A percentile compares a stretch with the other conserved stretches of the same genome.
phyloP scores from a whole-genome alignment of 2,888 invertebrate species.

The Dryadula phaetusa region DNA sequence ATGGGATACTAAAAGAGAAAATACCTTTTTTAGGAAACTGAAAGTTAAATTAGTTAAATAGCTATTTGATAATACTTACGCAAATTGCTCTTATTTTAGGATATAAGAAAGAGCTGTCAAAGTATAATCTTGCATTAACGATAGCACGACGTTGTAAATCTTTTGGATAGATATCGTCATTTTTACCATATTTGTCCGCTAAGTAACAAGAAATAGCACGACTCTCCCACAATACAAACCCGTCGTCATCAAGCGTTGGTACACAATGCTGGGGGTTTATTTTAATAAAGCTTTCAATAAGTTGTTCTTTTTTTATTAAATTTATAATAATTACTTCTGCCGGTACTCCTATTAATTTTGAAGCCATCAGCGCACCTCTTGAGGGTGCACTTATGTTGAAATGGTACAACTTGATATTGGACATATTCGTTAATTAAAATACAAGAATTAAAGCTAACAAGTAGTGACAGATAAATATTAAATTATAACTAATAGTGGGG shows the following conservation, averaged over 20 bases:
- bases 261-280: slow-evolving; percentile 88
- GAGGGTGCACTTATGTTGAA: slow-evolving; percentile 86
- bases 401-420: slow-evolving; percentile 80
- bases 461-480: neutral
- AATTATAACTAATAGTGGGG: neutral
- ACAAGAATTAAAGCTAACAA: neutral
- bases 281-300: slow-evolving; percentile 82
- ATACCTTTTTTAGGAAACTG: neutral
- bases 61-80: slow-evolving; percentile 67
- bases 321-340: slow-evolving; percentile 78
- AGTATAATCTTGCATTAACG: slow-evolving; percentile 86
- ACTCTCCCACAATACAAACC: slow-evolving; percentile 87
- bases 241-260: slow-evolving; percentile 88
- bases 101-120: slow-evolving; percentile 86
- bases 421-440: slow-evolving; percentile 14
- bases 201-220: slow-evolving; percentile 87
- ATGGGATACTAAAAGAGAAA: slow-evolving; percentile 83
- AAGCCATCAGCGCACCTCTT: slow-evolving; percentile 84
- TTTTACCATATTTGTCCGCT: slow-evolving; percentile 85
- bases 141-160: slow-evolving; percentile 83
- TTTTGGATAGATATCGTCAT: slow-evolving; percentile 85
- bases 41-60: neutral
- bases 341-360: slow-evolving; percentile 83
- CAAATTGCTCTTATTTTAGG: slow-evolving; percentile 86
- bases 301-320: slow-evolving; percentile 85